Conservation (phyloP, 2,797 vertebrate genomes). For the Taeniopygia guttata region DNA sequence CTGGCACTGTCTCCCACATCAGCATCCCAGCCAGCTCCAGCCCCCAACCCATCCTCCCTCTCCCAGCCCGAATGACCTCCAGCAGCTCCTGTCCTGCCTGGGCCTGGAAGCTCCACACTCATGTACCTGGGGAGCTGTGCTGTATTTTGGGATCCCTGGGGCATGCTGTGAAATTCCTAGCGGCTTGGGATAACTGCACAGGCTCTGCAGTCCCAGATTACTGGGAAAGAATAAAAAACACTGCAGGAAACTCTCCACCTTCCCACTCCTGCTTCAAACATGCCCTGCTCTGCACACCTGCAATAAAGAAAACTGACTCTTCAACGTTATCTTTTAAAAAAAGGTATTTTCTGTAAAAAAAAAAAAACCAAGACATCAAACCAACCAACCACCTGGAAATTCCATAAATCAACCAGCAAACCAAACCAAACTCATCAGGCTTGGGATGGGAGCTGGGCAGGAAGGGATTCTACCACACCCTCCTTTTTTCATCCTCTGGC, state of each 20-base stretch:
- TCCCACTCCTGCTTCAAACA: not conserved
- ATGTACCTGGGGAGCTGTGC: constrained; percentile 21
- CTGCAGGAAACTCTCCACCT: not conserved
- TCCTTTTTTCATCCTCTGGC: not conserved
- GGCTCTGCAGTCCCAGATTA: not conserved
- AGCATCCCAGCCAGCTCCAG: not conserved
- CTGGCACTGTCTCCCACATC: not conserved
- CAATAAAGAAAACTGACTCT: not conserved
- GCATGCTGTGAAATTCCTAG: constrained; percentile 61
- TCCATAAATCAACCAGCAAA: not conserved
- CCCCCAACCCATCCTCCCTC: fast-evolving
- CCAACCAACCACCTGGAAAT: not conserved
- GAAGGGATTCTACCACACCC: not conserved
- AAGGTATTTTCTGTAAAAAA: not conserved
- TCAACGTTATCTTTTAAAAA: not conserved
- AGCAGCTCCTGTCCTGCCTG: not conserved
- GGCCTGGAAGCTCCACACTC: constrained; percentile 24
- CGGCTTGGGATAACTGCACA: constrained; percentile 28
- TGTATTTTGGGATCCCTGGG: constrained; percentile 48
- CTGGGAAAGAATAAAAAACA: not conserved
- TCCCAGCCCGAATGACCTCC: not conserved
- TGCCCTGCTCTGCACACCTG: fast-evolving
- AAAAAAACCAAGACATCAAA: fast-evolving
- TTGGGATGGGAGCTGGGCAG: not conserved
- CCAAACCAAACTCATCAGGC: not conserved